Base-by-base conservation (phyloP, 1,140 invertebrate species). In the Heliothis virescens region DNA sequence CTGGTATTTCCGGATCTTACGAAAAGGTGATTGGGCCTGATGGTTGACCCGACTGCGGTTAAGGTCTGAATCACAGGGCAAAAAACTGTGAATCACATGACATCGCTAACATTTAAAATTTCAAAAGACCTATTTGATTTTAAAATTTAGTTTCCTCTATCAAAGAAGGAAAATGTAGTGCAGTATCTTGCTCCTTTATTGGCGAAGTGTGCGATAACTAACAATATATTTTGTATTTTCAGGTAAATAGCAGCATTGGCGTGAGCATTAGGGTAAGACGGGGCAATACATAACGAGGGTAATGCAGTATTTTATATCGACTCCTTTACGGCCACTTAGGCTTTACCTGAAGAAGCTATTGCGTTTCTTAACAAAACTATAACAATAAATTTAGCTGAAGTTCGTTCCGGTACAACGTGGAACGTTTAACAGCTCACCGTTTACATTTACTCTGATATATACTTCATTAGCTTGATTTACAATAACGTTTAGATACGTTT, bases 371-470 rank as follows among this genome's bases (percentile, higher is more conserved):
- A 84, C 83, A 85, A 83, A 88, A 89, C 88, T 89, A 87, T 90
- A 89, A 87, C 87, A 86, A 89, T 90, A 90, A 89, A 90, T 89
- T 88, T 82, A 79, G 72, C 63, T 83, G 79, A 85, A 88, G 81
- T 88, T 87, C 80, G 83, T 81, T 85, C 84, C 79, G 81, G 71
- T 77, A 80, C 79, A 85, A 53, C 57, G 65, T 69, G 80, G 60
- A 82, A 48, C 75, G 82, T 84, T 89, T 87, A 85, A 87, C 86
- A 84, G 83, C 84, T 84, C 80, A 81, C 83, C 82, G 81, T 84
- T 87, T 81, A 86, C 71, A 21, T 78, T 78, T 69, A 69, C 53
- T 57, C 60, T 67, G 63, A 78, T 67, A 69, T 59, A 78, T 78
- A 78, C 75, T 69, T 78, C 75, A 78, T 78, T 78, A 78, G 52